Evolutionary conservation across 1,140 invertebrate species (phyloP).

Genomic region (Euglossa dilemma): DNA sequence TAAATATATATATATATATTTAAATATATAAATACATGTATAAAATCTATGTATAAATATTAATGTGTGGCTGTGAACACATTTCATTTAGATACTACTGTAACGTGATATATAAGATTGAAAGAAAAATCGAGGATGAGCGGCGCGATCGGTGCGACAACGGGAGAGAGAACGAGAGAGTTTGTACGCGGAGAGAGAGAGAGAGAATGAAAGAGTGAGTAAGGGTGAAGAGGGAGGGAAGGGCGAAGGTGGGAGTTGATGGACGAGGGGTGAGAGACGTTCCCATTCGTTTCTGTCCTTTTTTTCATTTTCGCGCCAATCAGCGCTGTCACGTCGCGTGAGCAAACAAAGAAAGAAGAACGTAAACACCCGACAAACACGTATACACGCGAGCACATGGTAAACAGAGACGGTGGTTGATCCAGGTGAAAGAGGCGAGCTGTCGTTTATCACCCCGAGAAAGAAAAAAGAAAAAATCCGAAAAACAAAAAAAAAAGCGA

Average conservation of each 20-base stretch:
- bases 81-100: conserved; percentile 78
- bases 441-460: background rate
- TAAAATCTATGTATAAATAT: conserved; percentile 75
- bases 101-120: conserved; percentile 65
- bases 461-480: too few relatives aligned
- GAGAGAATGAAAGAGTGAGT: too few relatives aligned
- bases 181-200: background rate
- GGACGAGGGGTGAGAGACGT: background rate
- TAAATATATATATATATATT: conserved; percentile 58
- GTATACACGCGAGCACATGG: background rate
- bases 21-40: conserved; percentile 63
- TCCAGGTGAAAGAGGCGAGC: background rate
- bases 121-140: conserved; percentile 40
- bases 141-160: conserved; percentile 27
- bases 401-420: background rate
- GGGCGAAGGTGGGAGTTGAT: background rate
- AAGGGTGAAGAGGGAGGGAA: background rate
- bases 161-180: background rate
- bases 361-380: background rate
- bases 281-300: background rate
- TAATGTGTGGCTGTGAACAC: conserved; percentile 82
- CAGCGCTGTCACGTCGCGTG: background rate
- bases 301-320: background rate
- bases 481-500: too few relatives aligned
- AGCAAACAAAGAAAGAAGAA: background rate